Evolutionary conservation across 2,113 vertebrate genomes (phyloP).

Genomic region (Phycodurus eques): DNA sequence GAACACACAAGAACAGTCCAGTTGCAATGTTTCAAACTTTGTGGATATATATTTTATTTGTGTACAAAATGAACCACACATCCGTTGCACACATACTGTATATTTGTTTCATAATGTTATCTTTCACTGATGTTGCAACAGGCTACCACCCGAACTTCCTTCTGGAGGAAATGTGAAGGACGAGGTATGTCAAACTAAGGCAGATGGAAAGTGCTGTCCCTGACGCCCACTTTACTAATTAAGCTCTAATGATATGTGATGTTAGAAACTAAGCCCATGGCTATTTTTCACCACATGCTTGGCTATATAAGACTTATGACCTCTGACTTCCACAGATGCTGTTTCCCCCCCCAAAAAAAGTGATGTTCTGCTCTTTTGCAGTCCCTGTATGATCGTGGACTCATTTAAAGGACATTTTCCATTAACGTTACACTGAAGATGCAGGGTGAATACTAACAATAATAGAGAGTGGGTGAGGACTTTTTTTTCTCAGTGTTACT

Average conservation of each 20-base stretch:
- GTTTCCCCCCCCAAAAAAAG: constrained; percentile 6
- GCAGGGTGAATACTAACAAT: not conserved
- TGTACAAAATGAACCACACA: not conserved
- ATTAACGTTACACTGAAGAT: not conserved
- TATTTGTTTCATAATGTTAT: not conserved
- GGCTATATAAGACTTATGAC: constrained; percentile 39
- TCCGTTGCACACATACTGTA: not conserved
- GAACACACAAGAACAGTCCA: too few relatives aligned
- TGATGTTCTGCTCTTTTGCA: constrained; percentile 21
- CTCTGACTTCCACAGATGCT: constrained; percentile 59
- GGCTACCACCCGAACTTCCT: not conserved
- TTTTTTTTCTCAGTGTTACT: not conserved
- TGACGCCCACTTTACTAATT: constrained; percentile 53
- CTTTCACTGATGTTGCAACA: not conserved
- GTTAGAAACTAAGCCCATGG: constrained; percentile 29
- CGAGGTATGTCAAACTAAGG: constrained; percentile 27
- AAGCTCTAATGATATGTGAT: constrained; percentile 51
- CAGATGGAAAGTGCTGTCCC: constrained; percentile 48
- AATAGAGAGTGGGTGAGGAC: not conserved
- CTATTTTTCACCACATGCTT: constrained; percentile 50
- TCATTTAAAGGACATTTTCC: constrained; percentile 17
- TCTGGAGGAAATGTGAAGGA: constrained; percentile 42
- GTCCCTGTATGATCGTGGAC: not conserved
- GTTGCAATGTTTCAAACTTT: too few relatives aligned
- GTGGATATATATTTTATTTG: not conserved